A percentile compares a stretch with the other conserved stretches of the same genome.
Conservation (phyloP, 2,113 vertebrate genomes). For the Copsychus sechellarum region DNA sequence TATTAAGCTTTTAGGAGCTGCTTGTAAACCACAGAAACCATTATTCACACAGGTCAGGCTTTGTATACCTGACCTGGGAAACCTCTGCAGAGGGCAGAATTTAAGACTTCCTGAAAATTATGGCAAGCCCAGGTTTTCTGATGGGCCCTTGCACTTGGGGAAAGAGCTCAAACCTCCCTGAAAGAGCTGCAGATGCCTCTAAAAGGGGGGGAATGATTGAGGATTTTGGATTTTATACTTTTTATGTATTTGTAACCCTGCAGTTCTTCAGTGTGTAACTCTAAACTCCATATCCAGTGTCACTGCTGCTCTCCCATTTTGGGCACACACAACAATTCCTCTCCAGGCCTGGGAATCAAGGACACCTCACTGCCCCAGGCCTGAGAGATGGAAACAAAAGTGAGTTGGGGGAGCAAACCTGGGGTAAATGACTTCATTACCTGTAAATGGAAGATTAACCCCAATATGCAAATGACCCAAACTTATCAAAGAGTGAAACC, state of each 20-base stretch:
- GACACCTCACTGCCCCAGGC: not conserved
- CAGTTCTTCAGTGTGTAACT: not conserved
- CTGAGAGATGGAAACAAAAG: not conserved
- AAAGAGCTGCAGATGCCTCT: not conserved
- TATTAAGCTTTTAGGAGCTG: slow-evolving; percentile 37
- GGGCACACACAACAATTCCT: not conserved
- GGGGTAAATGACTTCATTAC: not conserved
- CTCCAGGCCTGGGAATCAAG: not conserved
- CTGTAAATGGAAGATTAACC: not conserved
- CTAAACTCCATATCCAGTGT: not conserved
- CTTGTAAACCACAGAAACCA: not conserved
- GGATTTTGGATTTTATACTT: fast-evolving
- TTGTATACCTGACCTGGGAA: not conserved
- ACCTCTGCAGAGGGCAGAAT: not conserved
- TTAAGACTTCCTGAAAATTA: slow-evolving; percentile 21
- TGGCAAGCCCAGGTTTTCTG: not conserved
- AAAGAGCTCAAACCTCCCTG: not conserved
- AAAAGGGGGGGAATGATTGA: not conserved
- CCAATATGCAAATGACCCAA: not conserved
- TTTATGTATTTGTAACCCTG: not conserved
- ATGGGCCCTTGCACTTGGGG: not conserved
- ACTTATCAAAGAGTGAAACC: not conserved
- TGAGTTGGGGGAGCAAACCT: not conserved
- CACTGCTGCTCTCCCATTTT: not conserved
- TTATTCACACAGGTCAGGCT: not conserved